These are phyloP conservation scores for Probaryconus sp. DNA, from an alignment of 1,140 invertebrate species.

Conservation along the genomic window DNA sequence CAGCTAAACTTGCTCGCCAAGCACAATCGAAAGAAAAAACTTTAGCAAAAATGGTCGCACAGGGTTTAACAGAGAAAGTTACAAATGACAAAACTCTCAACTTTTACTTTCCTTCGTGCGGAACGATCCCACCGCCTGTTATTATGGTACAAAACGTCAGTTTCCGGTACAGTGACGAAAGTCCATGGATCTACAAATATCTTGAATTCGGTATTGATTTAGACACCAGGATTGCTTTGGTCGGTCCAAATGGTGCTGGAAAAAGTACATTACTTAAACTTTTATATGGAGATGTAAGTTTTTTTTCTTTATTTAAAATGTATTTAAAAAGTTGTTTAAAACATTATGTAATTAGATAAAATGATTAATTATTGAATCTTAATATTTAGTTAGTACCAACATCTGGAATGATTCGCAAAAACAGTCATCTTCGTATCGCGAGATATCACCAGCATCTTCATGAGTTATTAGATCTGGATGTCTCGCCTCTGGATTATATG, in stretches of 20 bases:
- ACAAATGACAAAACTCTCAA: slow-evolving; percentile 92
- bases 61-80: slow-evolving; percentile 97
- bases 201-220: slow-evolving; percentile 99
- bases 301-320: slow-evolving; percentile 15
- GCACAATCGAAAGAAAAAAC: slow-evolving; percentile 99
- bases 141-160: slow-evolving; percentile 99
- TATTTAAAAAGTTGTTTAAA: no score
- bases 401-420: slow-evolving; percentile 98
- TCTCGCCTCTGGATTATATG: slow-evolving; percentile 99
- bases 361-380: slow-evolving; percentile 26
- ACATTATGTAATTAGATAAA: slow-evolving; percentile 4
- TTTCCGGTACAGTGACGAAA: slow-evolving; percentile 93
- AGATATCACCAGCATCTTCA: slow-evolving; percentile 99
- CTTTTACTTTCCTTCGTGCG: slow-evolving; percentile 98
- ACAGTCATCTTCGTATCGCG: slow-evolving; percentile 97
- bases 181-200: slow-evolving; percentile 97
- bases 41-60: slow-evolving; percentile 98
- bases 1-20: slow-evolving; percentile 97
- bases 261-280: slow-evolving; percentile 98
- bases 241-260: slow-evolving; percentile 98
- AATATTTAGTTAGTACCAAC: slow-evolving; percentile 90
- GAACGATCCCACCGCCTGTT: slow-evolving; percentile 97
- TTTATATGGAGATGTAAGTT: slow-evolving; percentile 92
- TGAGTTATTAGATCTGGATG: slow-evolving; percentile 95
- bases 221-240: slow-evolving; percentile 97